A percentile compares a stretch with the other conserved stretches of the same genome.
Conservation (phyloP, 2,797 vertebrate genomes). For the Labroides dimidiatus region DNA sequence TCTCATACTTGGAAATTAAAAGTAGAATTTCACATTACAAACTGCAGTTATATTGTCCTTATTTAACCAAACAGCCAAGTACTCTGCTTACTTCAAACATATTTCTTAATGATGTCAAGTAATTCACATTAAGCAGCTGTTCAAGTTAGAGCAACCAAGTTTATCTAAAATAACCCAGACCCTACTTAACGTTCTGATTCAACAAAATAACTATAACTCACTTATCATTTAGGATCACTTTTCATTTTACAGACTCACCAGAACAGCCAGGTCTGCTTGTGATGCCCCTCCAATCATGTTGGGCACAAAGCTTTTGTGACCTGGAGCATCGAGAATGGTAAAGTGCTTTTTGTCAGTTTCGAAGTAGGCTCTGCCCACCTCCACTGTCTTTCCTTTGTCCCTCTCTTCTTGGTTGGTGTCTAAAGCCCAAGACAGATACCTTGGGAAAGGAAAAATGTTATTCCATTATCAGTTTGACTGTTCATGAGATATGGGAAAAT, state of each 20-base stretch:
- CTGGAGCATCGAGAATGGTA: slow-evolving; percentile 97
- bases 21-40: too few relatives aligned
- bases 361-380: slow-evolving; percentile 97
- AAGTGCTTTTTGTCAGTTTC: slow-evolving; percentile 99
- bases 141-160: too few relatives aligned
- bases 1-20: too few relatives aligned
- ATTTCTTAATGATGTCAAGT: too few relatives aligned
- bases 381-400: slow-evolving; percentile 98
- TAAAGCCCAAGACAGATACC: slow-evolving; percentile 98
- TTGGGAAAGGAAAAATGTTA: slow-evolving; percentile 54
- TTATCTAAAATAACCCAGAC: too few relatives aligned
- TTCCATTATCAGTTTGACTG: background rate
- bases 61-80: too few relatives aligned
- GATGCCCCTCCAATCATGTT: slow-evolving; percentile 99
- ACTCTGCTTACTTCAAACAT: too few relatives aligned
- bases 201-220: too few relatives aligned
- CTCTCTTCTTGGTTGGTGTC: slow-evolving; percentile 98
- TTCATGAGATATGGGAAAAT: background rate
- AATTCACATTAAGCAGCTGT: too few relatives aligned
- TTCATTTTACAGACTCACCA: slow-evolving; percentile 85
- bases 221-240: too few relatives aligned
- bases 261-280: slow-evolving; percentile 95
- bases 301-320: slow-evolving; percentile 98
- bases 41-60: too few relatives aligned
- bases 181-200: too few relatives aligned